Conservation (phyloP, 1,140 invertebrate species). For the Diachasmimorpha longicaudata region DNA sequence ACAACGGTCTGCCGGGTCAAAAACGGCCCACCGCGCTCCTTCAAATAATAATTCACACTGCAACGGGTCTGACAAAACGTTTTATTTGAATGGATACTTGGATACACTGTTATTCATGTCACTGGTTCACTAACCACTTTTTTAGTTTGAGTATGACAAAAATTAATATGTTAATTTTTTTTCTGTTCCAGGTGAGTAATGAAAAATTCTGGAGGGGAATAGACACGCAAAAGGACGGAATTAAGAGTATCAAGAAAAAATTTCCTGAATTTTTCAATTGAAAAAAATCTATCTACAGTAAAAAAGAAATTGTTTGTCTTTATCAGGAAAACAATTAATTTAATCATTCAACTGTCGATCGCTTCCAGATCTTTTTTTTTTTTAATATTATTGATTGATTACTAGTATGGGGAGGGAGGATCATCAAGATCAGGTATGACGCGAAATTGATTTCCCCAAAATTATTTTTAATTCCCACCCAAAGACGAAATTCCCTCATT, state of each 20-base stretch:
- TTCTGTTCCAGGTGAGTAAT: background rate
- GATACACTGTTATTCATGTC: background rate
- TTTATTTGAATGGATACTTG: constrained; percentile 14
- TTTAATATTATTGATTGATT: too few species aligned
- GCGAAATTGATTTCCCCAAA: too few species aligned
- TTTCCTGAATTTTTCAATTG: background rate
- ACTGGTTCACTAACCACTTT: background rate
- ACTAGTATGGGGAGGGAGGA: too few species aligned
- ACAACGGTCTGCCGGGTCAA: background rate
- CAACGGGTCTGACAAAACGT: constrained; percentile 2
- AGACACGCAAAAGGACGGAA: background rate
- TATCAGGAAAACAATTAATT: too few species aligned
- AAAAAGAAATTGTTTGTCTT: too few species aligned
- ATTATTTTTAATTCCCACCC: too few species aligned
- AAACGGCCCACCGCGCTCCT: background rate
- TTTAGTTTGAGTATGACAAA: background rate
- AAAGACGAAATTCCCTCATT: too few species aligned
- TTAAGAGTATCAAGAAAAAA: background rate
- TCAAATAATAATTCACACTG: constrained; percentile 15
- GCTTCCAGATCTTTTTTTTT: too few species aligned
- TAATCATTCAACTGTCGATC: too few species aligned
- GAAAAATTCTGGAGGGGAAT: background rate
- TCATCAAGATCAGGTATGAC: too few species aligned
- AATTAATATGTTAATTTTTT: background rate
- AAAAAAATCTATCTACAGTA: too few species aligned